Conservation (phyloP, 2,113 vertebrate species). For the Acinonyx jubatus region DNA sequence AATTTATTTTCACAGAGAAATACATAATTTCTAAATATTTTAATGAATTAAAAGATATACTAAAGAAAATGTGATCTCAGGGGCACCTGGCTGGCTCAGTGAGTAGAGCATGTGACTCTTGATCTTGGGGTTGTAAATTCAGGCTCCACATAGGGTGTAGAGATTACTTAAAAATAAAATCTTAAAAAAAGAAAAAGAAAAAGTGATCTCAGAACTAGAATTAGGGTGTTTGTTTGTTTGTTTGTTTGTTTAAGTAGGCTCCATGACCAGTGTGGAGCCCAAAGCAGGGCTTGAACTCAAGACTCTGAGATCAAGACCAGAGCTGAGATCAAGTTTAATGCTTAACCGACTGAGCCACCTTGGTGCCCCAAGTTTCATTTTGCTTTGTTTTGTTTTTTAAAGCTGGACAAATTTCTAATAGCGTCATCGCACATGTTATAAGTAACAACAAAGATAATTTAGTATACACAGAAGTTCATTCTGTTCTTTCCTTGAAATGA, state of each 20-base stretch:
- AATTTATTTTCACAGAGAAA: neutral
- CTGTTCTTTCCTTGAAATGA: neutral
- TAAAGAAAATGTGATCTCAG: slow-evolving; percentile 37
- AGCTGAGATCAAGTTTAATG: too few relatives aligned
- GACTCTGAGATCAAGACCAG: too few relatives aligned
- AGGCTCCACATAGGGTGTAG: too few relatives aligned
- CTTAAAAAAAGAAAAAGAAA: neutral
- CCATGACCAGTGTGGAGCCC: too few relatives aligned
- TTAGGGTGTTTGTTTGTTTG: neutral
- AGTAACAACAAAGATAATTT: neutral
- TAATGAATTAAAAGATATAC: slow-evolving; percentile 40
- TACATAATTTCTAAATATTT: slow-evolving; percentile 10
- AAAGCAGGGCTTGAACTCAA: too few relatives aligned
- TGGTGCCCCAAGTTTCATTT: too few relatives aligned
- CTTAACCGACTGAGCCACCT: too few relatives aligned
- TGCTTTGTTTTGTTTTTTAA: neutral
- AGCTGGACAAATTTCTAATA: neutral
- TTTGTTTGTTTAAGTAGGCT: too few relatives aligned
- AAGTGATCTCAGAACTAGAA: slow-evolving; percentile 35
- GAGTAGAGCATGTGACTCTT: too few relatives aligned
- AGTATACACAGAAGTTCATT: neutral
- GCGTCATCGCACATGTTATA: neutral
- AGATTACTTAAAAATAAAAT: too few relatives aligned
- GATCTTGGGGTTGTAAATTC: too few relatives aligned
- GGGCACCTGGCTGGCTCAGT: too few relatives aligned